A percentile compares a stretch with the other conserved stretches of the same genome.
These are phyloP conservation scores for Gasteruption jaculator DNA, from an alignment of 2,888 invertebrate genomes.

Conservation along the genomic window DNA sequence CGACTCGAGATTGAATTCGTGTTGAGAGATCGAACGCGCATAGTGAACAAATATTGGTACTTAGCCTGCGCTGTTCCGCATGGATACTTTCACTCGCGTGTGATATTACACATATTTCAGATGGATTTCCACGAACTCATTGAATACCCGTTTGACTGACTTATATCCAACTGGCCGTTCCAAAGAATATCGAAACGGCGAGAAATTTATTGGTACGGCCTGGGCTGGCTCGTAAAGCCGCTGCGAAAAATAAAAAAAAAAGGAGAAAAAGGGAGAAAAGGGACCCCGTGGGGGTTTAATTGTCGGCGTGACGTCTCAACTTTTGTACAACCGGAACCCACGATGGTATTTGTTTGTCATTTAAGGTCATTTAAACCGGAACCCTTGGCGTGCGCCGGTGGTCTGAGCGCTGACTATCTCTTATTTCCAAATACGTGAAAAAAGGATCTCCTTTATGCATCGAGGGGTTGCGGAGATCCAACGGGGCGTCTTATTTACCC, in stretches of 20 bases:
- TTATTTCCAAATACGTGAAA: too few relatives aligned
- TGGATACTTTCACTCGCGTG: slow-evolving; percentile 32
- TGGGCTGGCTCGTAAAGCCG: not conserved
- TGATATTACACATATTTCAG: slow-evolving; percentile 26
- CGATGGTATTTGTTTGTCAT: slow-evolving; percentile 38
- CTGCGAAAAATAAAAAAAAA: not conserved
- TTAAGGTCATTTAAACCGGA: slow-evolving; percentile 38
- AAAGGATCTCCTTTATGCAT: too few relatives aligned
- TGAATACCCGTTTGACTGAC: slow-evolving; percentile 40
- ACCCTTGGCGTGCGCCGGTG: slow-evolving; percentile 29
- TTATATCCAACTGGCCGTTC: slow-evolving; percentile 33
- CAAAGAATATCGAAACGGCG: not conserved
- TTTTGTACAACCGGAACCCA: slow-evolving; percentile 30
- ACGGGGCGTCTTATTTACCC: too few relatives aligned
- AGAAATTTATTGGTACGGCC: not conserved
- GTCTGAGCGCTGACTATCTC: too few relatives aligned
- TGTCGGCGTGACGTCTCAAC: slow-evolving; percentile 34
- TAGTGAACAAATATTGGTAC: too few relatives aligned
- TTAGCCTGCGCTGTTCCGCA: slow-evolving; percentile 28
- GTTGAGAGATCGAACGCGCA: too few relatives aligned
- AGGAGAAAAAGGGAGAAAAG: not conserved
- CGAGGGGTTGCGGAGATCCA: too few relatives aligned
- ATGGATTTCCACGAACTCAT: slow-evolving; percentile 39
- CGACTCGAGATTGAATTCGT: too few relatives aligned
- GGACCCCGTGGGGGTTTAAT: too few relatives aligned